phyloP scores from a whole-genome alignment of 2,888 invertebrate species.

The Metallyticus violacea region DNA sequence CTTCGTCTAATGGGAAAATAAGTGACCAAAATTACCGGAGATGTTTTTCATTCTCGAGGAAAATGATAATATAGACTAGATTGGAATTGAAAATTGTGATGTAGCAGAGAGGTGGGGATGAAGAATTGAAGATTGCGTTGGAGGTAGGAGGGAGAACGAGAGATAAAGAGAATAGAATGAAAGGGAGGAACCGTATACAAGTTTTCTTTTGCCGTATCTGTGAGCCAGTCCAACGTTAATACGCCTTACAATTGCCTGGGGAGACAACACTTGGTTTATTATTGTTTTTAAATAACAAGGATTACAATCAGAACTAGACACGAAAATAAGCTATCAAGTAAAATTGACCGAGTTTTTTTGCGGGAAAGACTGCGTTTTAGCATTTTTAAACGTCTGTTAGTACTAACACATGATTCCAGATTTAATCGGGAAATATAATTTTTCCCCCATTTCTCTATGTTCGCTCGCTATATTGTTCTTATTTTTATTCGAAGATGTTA shows the following conservation, averaged over 20 bases:
- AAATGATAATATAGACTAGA: conserved; percentile 16
- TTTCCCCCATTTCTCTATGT: no score
- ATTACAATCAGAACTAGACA: no score
- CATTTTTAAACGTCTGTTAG: no score
- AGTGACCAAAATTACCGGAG: conserved; percentile 29
- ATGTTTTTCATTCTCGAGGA: conserved; percentile 23
- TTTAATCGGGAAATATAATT: no score
- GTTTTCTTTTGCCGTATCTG: neutral
- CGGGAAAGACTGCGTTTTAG: no score
- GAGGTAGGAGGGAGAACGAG: neutral
- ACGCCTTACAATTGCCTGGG: neutral
- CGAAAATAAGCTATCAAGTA: no score
- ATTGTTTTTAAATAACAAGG: no score
- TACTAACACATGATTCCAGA: no score
- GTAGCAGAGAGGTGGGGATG: neutral
- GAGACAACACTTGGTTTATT: neutral
- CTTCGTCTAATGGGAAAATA: conserved; percentile 28
- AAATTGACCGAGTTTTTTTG: no score
- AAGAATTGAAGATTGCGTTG: neutral
- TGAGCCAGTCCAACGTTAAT: neutral
- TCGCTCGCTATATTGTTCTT: no score
- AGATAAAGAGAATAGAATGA: neutral
- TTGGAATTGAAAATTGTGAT: conserved; percentile 16
- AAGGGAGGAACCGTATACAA: neutral
- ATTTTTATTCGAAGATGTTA: no score